Percentiles rank a stretch among this genome's conserved stretches.
These are phyloP conservation scores for Callocephalon fimbriatum DNA, from an alignment of 2,113 vertebrate species.

Conservation along the genomic window DNA sequence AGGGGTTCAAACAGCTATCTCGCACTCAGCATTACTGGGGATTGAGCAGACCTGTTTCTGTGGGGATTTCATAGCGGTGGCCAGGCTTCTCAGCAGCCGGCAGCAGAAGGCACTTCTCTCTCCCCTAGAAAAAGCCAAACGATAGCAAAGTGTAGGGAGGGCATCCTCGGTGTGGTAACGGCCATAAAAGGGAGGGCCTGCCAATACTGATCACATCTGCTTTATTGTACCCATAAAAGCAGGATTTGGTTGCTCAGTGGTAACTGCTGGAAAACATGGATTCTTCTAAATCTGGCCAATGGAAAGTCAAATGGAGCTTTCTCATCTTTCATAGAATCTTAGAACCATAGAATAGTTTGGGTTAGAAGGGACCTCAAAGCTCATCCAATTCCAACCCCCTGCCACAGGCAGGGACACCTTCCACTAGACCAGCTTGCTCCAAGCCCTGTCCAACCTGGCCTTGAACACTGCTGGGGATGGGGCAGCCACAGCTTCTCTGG, in stretches of 20 bases:
- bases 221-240: fast-evolving
- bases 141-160: fast-evolving
- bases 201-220: fast-evolving
- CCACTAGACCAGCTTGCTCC: background rate
- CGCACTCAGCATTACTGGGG: background rate
- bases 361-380: background rate
- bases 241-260: fast-evolving
- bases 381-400: background rate
- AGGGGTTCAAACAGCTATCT: background rate
- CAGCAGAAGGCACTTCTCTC: background rate
- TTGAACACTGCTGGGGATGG: background rate
- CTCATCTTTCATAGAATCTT: background rate
- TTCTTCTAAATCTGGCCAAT: background rate
- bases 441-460: background rate
- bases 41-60: background rate
- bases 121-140: fast-evolving
- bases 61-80: fast-evolving
- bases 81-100: background rate
- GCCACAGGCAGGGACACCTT: background rate
- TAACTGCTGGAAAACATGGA: background rate
- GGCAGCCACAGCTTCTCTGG: background rate
- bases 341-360: background rate
- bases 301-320: background rate
- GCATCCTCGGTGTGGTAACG: fast-evolving
- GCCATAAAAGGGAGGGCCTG: background rate